Base-by-base conservation (phyloP, 2,888 invertebrate species). In the Ophion ellenae region DNA sequence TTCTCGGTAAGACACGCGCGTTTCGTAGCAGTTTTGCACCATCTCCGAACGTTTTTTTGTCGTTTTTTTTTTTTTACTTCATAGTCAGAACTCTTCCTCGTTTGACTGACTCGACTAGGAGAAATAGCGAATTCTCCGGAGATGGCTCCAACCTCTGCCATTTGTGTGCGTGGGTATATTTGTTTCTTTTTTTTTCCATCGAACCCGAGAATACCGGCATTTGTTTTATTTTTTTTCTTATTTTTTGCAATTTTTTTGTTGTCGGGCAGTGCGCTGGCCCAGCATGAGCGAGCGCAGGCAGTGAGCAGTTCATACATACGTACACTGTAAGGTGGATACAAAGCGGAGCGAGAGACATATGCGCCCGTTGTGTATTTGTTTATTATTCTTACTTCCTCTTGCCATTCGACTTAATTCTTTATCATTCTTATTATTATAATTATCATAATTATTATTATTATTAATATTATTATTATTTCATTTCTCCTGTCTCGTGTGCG, bases 281-380 rank as follows among this genome's bases (percentile, higher is more conserved):
- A 90, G 89, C 88, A 91, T 90, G 89, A 91, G 90, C 92, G 90
- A 93, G 92, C 93, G 92, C 93, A 93, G 93, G 93, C 93, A 93
- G 93, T 94, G 94, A 93, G 91, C 92, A 92, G 92, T 93, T 93
- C 91, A 92, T 91, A 91, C 91, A 90, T 92, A 92, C 92, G 90
- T 92, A 93, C 91, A 91, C 90, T 90, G 90, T 92, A 87, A 91
- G 86, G 87, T 91, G 90, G 90, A 91, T 91, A 92, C 91, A 90
- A 90, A 89, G 89, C 89, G 88, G 81, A 90, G 89, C 90, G 79
- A 90, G 88, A 84, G 87, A 87, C 89, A 90, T 83, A 86, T 75
- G 76, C 75, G 82, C 83, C 81, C 63, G 40, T 71, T 61, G 57
- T 79, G 20, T 77, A 75, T 81, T 76, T 66, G 36, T 59, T 64